Conservation (phyloP, 2,797 vertebrate genomes). For the Corythornis leucogaster region DNA sequence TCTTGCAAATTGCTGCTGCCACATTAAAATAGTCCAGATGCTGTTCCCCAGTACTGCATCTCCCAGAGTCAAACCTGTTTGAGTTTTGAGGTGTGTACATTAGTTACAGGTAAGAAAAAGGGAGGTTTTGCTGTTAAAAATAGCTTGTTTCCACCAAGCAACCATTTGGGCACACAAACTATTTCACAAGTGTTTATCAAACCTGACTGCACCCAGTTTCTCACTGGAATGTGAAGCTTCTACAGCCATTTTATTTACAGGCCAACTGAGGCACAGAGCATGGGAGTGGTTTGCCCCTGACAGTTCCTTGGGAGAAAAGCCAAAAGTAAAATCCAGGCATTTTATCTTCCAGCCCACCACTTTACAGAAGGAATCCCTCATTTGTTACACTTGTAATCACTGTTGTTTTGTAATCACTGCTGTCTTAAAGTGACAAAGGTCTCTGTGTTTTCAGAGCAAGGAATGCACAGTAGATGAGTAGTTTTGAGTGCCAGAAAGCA, state of each 20-base stretch:
- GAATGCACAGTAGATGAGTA: conserved; percentile 23
- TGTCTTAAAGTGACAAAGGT: conserved; percentile 28
- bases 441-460: conserved; percentile 10
- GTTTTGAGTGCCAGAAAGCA: conserved; percentile 14
- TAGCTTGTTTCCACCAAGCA: neutral
- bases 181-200: neutral
- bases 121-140: neutral
- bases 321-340: neutral
- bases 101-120: neutral
- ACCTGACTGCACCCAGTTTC: neutral
- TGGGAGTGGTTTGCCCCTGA: neutral
- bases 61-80: neutral
- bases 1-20: neutral
- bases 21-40: neutral
- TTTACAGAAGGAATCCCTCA: neutral
- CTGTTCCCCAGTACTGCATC: neutral
- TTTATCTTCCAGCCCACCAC: neutral
- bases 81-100: neutral
- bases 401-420: neutral
- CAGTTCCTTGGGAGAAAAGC: neutral
- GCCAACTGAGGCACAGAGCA: neutral
- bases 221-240: neutral
- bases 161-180: neutral
- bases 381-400: neutral
- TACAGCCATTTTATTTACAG: neutral